Base-by-base conservation (phyloP, 2,113 vertebrate species). In the Rhegmatorhina hoffmannsi region DNA sequence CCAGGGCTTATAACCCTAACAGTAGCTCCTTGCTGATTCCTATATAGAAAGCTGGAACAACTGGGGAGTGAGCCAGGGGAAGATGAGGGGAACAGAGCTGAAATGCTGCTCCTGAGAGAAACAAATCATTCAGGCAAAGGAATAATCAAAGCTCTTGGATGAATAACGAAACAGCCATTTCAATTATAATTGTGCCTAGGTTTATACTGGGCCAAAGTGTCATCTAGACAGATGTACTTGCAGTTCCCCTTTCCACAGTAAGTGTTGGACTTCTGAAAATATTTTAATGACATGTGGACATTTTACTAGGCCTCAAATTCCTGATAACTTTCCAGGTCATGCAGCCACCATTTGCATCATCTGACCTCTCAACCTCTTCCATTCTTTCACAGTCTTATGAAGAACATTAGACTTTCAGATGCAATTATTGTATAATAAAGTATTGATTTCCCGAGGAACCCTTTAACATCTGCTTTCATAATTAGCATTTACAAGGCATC, bases 351-450 rank as follows among this genome's bases (percentile, higher is more conserved):
- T 96, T 96, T 97, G 94, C 91, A 95, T 97, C 94, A 72, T 94
- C 85, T 97, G 95, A 97, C 94, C 96, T 92, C 88, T 50, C 95
- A 96, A 94, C 97, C 96, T 93, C 91, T 97, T 95, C 96, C 93
- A 78, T 97, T 97, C 94, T 97, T 92, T 75, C 25, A 21, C 83
- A 81, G 95, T 89, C 93, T 97, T 90, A 85, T 86, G 87, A 94
- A 97, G 97, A 98, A 50, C 96, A 97, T 98, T 97, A 97, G 97
- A 97, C 90, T 94, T 97, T 88, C 95, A 97, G 97, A 97, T 97
- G 95, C 94, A 97, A 98, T 98, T 98, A 98, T 98, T 98, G 96
- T 97, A 97, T 98, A 97, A 98, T 98, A 98, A 98, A 98, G 96
- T 97, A 98, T 98, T 97, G 98, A 98, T 98, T 98, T 97, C 92